Evolutionary conservation across 1,140 invertebrate species (phyloP), one percentile per base, ranked within the genome.

Genomic region (Monomorium pharaonis): DNA sequence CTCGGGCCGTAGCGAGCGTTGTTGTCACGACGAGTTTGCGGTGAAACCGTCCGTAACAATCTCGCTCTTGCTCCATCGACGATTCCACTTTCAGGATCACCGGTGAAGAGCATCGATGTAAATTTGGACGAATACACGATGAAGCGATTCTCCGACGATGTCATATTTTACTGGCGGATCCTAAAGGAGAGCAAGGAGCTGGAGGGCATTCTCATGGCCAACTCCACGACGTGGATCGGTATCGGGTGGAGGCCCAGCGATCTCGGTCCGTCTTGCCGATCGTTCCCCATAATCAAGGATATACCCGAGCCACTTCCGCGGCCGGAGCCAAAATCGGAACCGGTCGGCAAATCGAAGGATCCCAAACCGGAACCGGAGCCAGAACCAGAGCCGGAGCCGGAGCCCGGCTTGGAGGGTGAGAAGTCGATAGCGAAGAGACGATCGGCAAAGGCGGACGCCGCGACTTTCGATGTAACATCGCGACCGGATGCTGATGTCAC

Each of bases 221-320:
- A 98, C 90, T 96, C 97, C 1, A 97, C 97, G 0, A 97, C 97
- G 16, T 99, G 98, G 95, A 97, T 97, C n/a, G 98, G 97, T 85
- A 58, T 98, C 12, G 98, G 98, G 12, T 98, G 98, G 98, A 94
- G 98, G 87, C 98, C 98, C 0, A 95, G 95, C 49, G 96, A 95
- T 16, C 91, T 98, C 49, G 98, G 97, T 4, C 96, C 97, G 21
- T 95, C 96, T 16, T 98, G 98, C 91, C 97, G 97, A 91, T 97
- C 97, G 81, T 98, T 98, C 92, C 98, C 98, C 0, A 95, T 96
- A 16, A 95, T 97, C 16, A 95, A 96, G 63, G 96, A 96, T 44
- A 89, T 63, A 2, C 81, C 90, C 67, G 95, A 95, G 30, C 92
- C 94, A 0, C 88, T 94, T 47, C 93, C 94, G 2, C 90, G 92